phyloP scores from a whole-genome alignment of 1,140 invertebrate genomes.

The Apis laboriosa region DNA sequence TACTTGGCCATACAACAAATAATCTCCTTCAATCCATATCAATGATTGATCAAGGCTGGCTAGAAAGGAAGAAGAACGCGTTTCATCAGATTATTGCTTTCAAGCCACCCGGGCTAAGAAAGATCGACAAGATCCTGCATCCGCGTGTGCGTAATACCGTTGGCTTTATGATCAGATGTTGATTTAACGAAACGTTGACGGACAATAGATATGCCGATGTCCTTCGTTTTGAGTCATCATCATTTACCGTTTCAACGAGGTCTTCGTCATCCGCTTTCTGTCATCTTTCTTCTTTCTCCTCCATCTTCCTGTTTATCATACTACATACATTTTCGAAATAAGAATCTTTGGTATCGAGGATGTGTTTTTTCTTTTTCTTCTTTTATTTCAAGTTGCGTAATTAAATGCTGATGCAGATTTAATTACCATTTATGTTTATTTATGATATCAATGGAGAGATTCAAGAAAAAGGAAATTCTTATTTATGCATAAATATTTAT shows the following conservation, averaged over 20 bases:
- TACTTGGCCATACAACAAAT: background rate
- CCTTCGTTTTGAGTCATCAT: slow-evolving; percentile 51
- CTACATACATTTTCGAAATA: background rate
- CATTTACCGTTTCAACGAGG: slow-evolving; percentile 58
- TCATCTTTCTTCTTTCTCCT: slow-evolving; percentile 36
- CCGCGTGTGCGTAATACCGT: slow-evolving; percentile 56
- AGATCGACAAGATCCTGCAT: slow-evolving; percentile 8
- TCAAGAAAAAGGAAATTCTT: background rate
- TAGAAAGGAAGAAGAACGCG: background rate
- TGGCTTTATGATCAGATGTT: slow-evolving; percentile 38
- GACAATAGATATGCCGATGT: slow-evolving; percentile 45
- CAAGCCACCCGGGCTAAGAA: background rate
- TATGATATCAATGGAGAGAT: background rate
- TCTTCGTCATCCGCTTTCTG: slow-evolving; percentile 39
- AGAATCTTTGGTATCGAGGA: background rate
- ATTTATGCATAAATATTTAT: background rate
- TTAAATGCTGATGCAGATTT: background rate
- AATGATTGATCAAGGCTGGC: background rate
- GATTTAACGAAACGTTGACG: slow-evolving; percentile 11
- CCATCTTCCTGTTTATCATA: background rate
- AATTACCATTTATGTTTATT: background rate
- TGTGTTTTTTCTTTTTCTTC: slow-evolving; percentile 3
- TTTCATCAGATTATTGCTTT: slow-evolving; percentile 32
- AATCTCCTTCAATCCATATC: background rate
- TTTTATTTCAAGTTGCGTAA: background rate